phyloP scores from a whole-genome alignment of 2,888 invertebrate species.

The Imbricaverruca yamaguchii region DNA sequence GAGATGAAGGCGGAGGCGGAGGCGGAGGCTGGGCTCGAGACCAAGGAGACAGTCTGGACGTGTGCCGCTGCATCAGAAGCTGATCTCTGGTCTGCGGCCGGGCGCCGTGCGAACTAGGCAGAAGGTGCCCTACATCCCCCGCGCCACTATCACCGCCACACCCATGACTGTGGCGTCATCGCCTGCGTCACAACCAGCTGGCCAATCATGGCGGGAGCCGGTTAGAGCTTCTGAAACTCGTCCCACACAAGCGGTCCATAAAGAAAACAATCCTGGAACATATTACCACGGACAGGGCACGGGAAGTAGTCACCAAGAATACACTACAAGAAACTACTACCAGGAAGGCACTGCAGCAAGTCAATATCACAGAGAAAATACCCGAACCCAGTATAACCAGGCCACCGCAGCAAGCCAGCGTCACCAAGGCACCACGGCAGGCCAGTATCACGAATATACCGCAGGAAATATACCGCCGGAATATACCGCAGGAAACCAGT shows the following conservation, averaged over 20 bases:
- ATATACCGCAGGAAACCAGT: too few relatives aligned
- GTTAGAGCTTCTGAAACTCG: too few relatives aligned
- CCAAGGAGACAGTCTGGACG: background rate
- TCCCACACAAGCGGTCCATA: too few relatives aligned
- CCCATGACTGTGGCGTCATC: background rate
- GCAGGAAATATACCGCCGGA: too few relatives aligned
- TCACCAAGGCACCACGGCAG: background rate
- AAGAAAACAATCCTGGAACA: too few relatives aligned
- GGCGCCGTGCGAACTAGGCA: background rate
- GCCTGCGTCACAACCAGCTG: background rate
- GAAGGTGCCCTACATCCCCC: background rate
- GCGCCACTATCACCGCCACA: background rate
- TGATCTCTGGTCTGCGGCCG: background rate
- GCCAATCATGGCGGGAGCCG: background rate
- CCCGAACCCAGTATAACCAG: too few relatives aligned
- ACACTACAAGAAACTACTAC: too few relatives aligned
- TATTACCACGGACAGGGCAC: too few relatives aligned
- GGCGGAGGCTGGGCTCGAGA: background rate
- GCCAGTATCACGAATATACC: too few relatives aligned
- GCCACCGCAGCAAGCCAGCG: background rate
- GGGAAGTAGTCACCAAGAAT: too few relatives aligned
- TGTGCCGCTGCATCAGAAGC: background rate
- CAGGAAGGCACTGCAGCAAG: too few relatives aligned
- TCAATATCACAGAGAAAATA: too few relatives aligned
- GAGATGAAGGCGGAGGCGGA: background rate